Base-by-base conservation (phyloP, 2,888 invertebrate species). In the Xanthia togata region DNA sequence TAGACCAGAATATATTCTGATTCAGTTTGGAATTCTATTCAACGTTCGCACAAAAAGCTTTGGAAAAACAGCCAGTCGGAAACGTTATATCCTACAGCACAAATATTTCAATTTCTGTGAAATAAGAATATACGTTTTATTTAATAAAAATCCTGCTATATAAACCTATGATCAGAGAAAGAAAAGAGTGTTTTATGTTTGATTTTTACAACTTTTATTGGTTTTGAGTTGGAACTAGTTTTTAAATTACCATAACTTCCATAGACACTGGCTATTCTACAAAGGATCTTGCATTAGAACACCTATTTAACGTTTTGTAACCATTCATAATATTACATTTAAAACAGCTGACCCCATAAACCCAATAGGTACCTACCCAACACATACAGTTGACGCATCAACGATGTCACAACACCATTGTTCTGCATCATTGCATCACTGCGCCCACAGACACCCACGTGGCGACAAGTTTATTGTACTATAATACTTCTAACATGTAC, bases 391-490 rank as follows among this genome's bases (percentile, higher is more conserved):
- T 78, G 83, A 82, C 83, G 76, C 78, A 85, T 83, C 82, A 72
- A 53, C 64, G 65, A 64, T 87, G 87, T 84, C 79, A 68, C 78
- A 87, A 87, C 76, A 68, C 79, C 64, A 83, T 68, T 79, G 78
- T 86, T 81, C 59, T 72, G n/a, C 11, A 12, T 57, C 59, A 73
- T 81, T 81, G 67, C 79, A 74, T 78, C 73, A 85, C 26, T 55
- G 47, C 87, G 69, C 88, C 88, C 69, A 88, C 87, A 9, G 4
- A 69, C 85, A 50, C 87, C 87, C 79, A 88, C 87, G 50, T 41
- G 76, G 8, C 62, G 65, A 70, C 76, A 31, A 59, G 69, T 78
- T 84, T 78, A 74, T 73, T 63, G 73, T 65, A 67, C 69, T 9
- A 70, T 69, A 31, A 59, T 17, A 55, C 59, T 71, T 26, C 57